phyloP scores from a whole-genome alignment of 2,113 vertebrate genomes.

The Notothenia coriiceps region DNA sequence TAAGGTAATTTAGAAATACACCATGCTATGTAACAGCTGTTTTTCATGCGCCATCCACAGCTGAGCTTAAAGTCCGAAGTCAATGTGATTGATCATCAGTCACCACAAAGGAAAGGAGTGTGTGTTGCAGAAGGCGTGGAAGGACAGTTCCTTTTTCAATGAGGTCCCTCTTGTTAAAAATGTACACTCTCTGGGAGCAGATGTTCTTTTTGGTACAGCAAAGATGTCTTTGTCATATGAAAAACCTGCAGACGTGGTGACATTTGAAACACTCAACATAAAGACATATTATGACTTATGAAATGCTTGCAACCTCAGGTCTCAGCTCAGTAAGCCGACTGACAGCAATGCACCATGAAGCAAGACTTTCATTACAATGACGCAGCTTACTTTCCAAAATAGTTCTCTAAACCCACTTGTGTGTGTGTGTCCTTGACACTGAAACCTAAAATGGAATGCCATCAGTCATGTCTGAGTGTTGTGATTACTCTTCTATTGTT shows the following conservation, averaged over 20 bases:
- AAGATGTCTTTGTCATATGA: conserved; percentile 14
- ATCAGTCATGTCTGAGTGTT: conserved; percentile 50
- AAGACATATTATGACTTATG: conserved; percentile 36
- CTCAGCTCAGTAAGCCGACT: conserved; percentile 45
- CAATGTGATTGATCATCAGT: conserved; percentile 19
- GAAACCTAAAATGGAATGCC: conserved; percentile 33
- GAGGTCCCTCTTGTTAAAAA: conserved; percentile 34
- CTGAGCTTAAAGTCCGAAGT: conserved; percentile 28
- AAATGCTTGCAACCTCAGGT: conserved; percentile 49
- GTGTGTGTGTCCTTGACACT: conserved; percentile 41
- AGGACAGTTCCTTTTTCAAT: conserved; percentile 28
- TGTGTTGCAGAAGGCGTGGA: conserved; percentile 17
- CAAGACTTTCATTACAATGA: conserved; percentile 37
- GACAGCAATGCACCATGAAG: conserved; percentile 44
- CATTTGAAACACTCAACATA: conserved; percentile 41
- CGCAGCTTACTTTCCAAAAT: conserved; percentile 12
- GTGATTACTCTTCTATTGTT: conserved; percentile 46
- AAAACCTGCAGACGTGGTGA: conserved; percentile 44
- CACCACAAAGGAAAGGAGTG: neutral
- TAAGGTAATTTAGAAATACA: conserved; percentile 25
- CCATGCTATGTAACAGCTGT: neutral
- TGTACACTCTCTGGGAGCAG: conserved; percentile 2
- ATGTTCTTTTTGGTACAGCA: conserved; percentile 29
- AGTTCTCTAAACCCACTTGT: conserved; percentile 24
- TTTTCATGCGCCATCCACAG: conserved; percentile 34